Evolutionary conservation across 2,113 vertebrate genomes (phyloP).

Genomic region (Laterallus jamaicensis): DNA sequence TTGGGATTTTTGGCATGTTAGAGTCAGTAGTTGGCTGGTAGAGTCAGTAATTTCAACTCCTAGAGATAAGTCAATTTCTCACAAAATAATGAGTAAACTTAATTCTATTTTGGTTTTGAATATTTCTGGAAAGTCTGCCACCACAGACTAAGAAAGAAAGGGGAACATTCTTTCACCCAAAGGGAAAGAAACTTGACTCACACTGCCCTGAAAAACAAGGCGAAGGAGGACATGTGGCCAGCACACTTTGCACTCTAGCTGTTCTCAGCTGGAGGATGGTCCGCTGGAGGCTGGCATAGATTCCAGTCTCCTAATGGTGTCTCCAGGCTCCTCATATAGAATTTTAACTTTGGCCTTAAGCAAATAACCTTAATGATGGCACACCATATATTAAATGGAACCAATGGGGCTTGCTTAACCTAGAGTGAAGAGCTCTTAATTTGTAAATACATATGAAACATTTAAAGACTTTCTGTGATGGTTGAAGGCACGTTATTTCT

Average conservation of each 20-base stretch:
- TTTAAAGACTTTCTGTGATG: neutral
- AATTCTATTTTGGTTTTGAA: neutral
- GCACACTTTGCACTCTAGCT: neutral
- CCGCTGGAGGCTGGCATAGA: neutral
- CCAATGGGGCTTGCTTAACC: neutral
- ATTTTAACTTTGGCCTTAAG: neutral
- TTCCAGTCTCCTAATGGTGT: neutral
- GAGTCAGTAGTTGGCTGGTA: neutral
- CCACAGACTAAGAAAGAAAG: neutral
- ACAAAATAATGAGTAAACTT: neutral
- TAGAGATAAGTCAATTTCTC: neutral
- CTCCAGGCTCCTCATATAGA: neutral
- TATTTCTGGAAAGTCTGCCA: neutral
- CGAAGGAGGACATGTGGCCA: neutral
- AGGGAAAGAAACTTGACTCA: neutral
- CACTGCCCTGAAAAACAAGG: neutral
- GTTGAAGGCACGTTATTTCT: neutral
- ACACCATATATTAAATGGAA: neutral
- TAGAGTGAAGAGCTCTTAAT: neutral
- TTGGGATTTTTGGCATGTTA: rapidly evolving
- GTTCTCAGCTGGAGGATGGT: neutral
- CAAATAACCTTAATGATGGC: neutral
- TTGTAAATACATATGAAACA: neutral
- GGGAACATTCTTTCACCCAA: neutral
- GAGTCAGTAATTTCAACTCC: neutral